phyloP scores from a whole-genome alignment of 2,888 invertebrate species.

The Drosophila parthenogenetica region DNA sequence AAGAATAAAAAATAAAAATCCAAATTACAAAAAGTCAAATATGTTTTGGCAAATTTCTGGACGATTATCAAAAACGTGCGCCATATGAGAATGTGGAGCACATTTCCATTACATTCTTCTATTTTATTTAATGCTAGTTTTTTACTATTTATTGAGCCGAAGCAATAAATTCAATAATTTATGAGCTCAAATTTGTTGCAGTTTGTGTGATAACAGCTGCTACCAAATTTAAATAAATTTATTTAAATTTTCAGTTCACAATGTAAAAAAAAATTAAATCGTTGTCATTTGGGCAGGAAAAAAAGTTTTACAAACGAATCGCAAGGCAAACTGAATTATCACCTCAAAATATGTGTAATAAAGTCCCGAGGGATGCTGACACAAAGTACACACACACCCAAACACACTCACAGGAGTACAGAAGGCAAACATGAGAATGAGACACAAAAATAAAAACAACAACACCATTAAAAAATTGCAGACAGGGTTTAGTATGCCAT shows the following conservation, averaged over 20 bases:
- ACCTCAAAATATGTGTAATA: slow-evolving; percentile 81
- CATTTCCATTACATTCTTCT: slow-evolving; percentile 22
- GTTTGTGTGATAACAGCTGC: slow-evolving; percentile 69
- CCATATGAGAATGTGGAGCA: slow-evolving; percentile 52
- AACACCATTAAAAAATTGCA: slow-evolving; percentile 40
- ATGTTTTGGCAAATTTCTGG: slow-evolving; percentile 77
- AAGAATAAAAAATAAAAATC: slow-evolving; percentile 4
- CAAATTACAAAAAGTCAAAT: slow-evolving; percentile 52
- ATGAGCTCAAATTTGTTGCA: slow-evolving; percentile 54
- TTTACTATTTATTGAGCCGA: slow-evolving; percentile 26
- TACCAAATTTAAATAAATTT: slow-evolving; percentile 68
- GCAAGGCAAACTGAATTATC: slow-evolving; percentile 71
- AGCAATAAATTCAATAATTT: slow-evolving; percentile 75
- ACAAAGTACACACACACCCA: slow-evolving; percentile 43
- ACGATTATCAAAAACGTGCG: slow-evolving; percentile 69
- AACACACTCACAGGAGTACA: slow-evolving; percentile 16
- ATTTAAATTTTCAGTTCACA: slow-evolving; percentile 44
- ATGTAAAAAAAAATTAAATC: slow-evolving; percentile 32
- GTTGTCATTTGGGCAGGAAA: slow-evolving; percentile 34
- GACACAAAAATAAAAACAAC: slow-evolving; percentile 31
- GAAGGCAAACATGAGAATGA: slow-evolving; percentile 48
- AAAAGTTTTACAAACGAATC: slow-evolving; percentile 51
- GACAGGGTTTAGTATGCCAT: slow-evolving; percentile 50
- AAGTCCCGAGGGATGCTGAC: slow-evolving; percentile 68
- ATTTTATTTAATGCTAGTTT: slow-evolving; percentile 1